Base-by-base conservation (phyloP, 53 echinoderm and acorn worm genomes). In the Antedon mediterranea region DNA sequence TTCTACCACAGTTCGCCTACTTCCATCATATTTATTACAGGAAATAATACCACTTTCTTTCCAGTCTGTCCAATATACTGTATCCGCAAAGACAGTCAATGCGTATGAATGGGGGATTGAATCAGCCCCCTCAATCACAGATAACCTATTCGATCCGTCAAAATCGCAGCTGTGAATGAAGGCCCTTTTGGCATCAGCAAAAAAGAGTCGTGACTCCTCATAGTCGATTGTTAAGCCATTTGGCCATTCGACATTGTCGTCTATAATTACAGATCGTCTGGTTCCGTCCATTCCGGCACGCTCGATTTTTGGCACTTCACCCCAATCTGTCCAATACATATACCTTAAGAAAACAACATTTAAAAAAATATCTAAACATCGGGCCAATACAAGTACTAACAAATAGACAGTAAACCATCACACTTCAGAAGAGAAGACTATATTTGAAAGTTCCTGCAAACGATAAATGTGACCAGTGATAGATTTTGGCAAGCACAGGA, bases 241-340 rank as follows among this genome's bases (percentile, higher is more conserved):
- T 43, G 94, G 94, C 94, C 94, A 94, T 42, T 75, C 84, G 71
- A 94, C 87, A 30, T 89, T 75, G 6, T 79, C 77, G 32, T 84
- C 73, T 30, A 94, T 86, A 71, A 94, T 87, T 29, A 86, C 87
- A 77, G 76, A 83, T 44, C 91, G 74, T 30, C 80, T 83, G 0
- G 77, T 71, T 32, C 94, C 94, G 30, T 94, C 91, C 94, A 94
- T 94, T 26, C 91, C 87, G 43, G 94, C 94, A 29, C 94, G 84
- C 83, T 94, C 94, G 30, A 94, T 94, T 73, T 91, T 91, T 18
- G 94, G 91, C 9, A 84, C 79, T 80, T 94, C 94, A 30, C 94
- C 94, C 94, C 94, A 94, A 75, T 94, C 94, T 31, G 94, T 89
- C 94, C 94, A 94, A 76, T 89, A 94, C 29, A 94, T 43, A 70